Evolutionary conservation across 37 sponge, comb jelly and placozoan species (phyloP), one percentile per base, ranked within the genome.

Genomic region (Halisarca cf. caerulea): DNA sequence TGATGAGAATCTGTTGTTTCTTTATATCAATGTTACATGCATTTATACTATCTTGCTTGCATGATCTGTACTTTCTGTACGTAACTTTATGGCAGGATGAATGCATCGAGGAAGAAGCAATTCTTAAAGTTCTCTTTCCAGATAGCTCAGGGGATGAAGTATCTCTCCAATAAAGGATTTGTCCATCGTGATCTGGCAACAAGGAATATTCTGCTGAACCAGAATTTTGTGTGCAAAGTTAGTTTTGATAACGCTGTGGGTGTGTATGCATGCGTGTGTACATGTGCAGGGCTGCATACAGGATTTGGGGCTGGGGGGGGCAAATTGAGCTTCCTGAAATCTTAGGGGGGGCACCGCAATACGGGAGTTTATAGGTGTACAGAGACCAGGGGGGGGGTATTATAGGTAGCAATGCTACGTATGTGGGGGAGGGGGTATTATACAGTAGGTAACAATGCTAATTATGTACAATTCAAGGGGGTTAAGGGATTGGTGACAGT

Each of bases 111-210:
- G 33, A 28, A 28, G 35, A 34, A 28, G 30, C 35, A 30, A 34
- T 34, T 68, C 1, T 32, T 68, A 30, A 68, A 68, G 69, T 68
- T 68, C 69, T 68, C 35, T 68, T 1, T 18, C 27, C 69, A 68
- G 69, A 68, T 68, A 34, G 69, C 69, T 32, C 32, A 68, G 30
- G 69, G 69, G 17, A 68, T 68, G 69, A 68, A 68, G 69, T 68
- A 68, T 34, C 69, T 68, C 35, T 28, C 69, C 4, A 4, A 18
- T 34, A 68, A 68, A 34, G 69, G 69, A 7, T 68, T 68, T 34
- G 33, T 68, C 2, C 69, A 68, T 34, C 30, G 69, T 32, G 69
- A 68, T 4, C 69, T 68, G 3, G 69, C 69, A 30, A 34, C 69
- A 28, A 68, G 69, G 69, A 68, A 68, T 34, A 4, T 68, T 34